Conservation (phyloP, 2,888 invertebrate species). For the Andricus quercusramuli region DNA sequence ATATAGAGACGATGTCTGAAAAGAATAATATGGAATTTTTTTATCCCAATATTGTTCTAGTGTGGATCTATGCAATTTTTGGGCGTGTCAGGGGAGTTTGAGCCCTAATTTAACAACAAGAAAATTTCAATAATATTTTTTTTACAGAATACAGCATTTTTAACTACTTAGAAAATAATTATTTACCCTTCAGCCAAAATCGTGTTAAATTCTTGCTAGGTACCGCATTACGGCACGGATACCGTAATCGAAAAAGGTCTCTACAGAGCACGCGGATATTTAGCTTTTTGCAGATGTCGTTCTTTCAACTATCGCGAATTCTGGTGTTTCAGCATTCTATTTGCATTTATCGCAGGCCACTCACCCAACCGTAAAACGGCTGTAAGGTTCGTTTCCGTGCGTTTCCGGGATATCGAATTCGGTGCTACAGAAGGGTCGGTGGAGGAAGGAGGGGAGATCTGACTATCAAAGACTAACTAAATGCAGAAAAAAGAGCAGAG, state of each 20-base stretch:
- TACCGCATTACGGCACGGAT: neutral
- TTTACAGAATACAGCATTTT: no score
- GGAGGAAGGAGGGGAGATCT: neutral
- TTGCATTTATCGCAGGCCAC: conserved; percentile 14
- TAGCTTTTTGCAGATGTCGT: conserved; percentile 1
- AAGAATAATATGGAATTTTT: no score
- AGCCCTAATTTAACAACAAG: no score
- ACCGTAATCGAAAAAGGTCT: neutral
- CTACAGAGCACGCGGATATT: neutral
- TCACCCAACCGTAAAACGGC: conserved; percentile 15
- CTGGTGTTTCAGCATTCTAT: neutral
- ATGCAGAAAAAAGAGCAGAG: neutral
- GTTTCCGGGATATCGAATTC: conserved; percentile 13
- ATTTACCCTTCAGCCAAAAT: neutral
- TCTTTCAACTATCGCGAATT: conserved; percentile 10
- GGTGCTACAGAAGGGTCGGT: neutral
- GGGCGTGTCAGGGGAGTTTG: no score
- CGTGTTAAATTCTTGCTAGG: neutral
- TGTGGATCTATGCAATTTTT: no score
- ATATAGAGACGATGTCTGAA: no score
- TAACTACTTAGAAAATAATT: neutral
- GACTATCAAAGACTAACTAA: conserved; percentile 9
- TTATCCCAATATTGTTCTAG: no score
- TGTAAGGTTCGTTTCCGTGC: conserved; percentile 7
- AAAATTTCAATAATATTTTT: no score